phyloP scores from a whole-genome alignment of 2,888 invertebrate genomes.

The Brachyopa scutellaris region DNA sequence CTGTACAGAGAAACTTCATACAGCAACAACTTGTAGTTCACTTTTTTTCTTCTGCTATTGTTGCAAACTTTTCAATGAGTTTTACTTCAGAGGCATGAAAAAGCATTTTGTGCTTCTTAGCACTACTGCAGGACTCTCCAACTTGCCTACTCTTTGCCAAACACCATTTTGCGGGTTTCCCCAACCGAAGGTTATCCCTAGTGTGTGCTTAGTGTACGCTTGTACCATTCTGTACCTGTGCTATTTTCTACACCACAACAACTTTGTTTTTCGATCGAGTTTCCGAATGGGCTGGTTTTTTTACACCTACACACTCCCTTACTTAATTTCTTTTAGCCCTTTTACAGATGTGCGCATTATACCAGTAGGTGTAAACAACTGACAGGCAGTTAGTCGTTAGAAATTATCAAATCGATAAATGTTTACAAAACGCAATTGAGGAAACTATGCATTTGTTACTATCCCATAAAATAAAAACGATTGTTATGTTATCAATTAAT shows the following conservation, averaged over 20 bases:
- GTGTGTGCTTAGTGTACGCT: slow-evolving; percentile 16
- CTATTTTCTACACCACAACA: slow-evolving; percentile 56
- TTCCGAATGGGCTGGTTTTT: slow-evolving; percentile 31
- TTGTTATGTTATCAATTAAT: not conserved
- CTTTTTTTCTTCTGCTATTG: slow-evolving; percentile 10
- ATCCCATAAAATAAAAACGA: not conserved
- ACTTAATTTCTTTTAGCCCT: not conserved
- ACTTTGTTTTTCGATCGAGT: slow-evolving; percentile 52
- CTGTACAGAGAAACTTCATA: slow-evolving; percentile 21
- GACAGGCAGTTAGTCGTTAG: slow-evolving; percentile 24
- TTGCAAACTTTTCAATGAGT: slow-evolving; percentile 59
- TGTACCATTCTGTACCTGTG: slow-evolving; percentile 57
- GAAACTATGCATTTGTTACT: not conserved
- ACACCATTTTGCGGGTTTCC: slow-evolving; percentile 39
- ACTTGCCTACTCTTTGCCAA: slow-evolving; percentile 7
- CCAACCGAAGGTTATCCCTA: slow-evolving; percentile 59
- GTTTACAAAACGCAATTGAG: slow-evolving; percentile 16
- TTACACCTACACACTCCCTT: too few relatives aligned
- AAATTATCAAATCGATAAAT: slow-evolving; percentile 35
- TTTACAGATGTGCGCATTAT: not conserved
- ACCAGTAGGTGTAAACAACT: slow-evolving; percentile 43
- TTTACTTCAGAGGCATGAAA: slow-evolving; percentile 40
- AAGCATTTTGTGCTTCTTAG: slow-evolving; percentile 39
- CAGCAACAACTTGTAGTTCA: slow-evolving; percentile 21
- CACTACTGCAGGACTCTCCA: slow-evolving; percentile 37